phyloP scores from a whole-genome alignment of 2,113 vertebrate genomes.

The Mystacornis crossleyi region DNA sequence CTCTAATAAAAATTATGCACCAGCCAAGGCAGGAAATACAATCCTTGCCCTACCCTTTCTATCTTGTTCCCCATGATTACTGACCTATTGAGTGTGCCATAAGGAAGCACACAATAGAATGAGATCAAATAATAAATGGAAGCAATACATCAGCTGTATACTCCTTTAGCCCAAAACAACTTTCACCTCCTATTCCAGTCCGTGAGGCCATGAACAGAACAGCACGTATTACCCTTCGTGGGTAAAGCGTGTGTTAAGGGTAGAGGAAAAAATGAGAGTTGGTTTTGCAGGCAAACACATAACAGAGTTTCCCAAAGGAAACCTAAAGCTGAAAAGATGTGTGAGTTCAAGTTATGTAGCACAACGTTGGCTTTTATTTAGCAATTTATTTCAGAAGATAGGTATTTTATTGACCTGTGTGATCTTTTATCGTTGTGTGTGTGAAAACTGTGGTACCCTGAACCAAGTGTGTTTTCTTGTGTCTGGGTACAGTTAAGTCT shows the following conservation, averaged over 20 bases:
- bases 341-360: background rate
- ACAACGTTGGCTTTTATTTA: background rate
- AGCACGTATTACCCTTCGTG: background rate
- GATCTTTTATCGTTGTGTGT: background rate
- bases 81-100: slow-evolving; percentile 35
- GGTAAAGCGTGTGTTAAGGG: background rate
- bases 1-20: slow-evolving; percentile 27
- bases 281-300: background rate
- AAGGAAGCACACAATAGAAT: slow-evolving; percentile 53
- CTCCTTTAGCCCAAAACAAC: slow-evolving; percentile 33
- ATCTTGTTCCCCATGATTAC: slow-evolving; percentile 55
- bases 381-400: background rate
- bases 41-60: slow-evolving; percentile 59
- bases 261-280: background rate
- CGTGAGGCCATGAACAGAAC: background rate
- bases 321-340: background rate
- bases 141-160: slow-evolving; percentile 55
- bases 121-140: slow-evolving; percentile 66
- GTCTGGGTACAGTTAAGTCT: background rate
- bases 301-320: background rate
- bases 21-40: slow-evolving; percentile 64
- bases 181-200: slow-evolving; percentile 20
- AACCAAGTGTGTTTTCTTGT: background rate
- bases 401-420: background rate
- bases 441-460: background rate